Evolutionary conservation across 2,797 vertebrate genomes (phyloP).

Genomic region (Myiotriccus ornatus): DNA sequence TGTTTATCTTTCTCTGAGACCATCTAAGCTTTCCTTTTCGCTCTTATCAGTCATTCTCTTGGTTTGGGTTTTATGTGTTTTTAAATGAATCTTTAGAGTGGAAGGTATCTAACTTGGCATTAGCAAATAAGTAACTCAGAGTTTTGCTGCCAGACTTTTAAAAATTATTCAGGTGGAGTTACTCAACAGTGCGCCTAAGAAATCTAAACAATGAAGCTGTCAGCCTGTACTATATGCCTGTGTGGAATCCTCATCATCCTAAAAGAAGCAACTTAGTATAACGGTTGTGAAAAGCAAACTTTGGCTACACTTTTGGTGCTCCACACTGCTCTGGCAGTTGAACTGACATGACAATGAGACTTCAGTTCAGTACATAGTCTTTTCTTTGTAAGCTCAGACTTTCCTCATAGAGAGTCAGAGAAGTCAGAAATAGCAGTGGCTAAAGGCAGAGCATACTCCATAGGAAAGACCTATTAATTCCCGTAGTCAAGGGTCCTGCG

Average conservation of each 20-base stretch:
- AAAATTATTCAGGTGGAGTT: neutral
- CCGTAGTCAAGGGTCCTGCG: neutral
- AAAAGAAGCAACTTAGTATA: neutral
- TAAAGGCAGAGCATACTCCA: neutral
- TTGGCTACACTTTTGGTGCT: neutral
- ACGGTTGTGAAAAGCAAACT: neutral
- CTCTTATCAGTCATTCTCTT: neutral
- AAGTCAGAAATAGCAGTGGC: neutral
- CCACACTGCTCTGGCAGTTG: neutral
- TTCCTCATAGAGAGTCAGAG: neutral
- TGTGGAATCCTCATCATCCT: neutral
- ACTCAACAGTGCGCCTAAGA: neutral
- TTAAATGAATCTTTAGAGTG: neutral
- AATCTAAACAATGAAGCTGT: neutral
- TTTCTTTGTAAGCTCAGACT: neutral
- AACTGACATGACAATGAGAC: neutral
- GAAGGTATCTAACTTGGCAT: neutral
- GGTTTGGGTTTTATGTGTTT: neutral
- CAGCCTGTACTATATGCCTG: neutral
- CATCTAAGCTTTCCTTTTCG: neutral
- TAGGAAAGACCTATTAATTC: neutral
- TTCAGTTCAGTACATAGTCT: neutral
- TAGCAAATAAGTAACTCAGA: conserved; percentile 7
- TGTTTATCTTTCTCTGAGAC: neutral
- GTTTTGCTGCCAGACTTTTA: neutral